Base-by-base conservation (phyloP, 1,140 invertebrate species). In the Aphaenogaster floridana region DNA sequence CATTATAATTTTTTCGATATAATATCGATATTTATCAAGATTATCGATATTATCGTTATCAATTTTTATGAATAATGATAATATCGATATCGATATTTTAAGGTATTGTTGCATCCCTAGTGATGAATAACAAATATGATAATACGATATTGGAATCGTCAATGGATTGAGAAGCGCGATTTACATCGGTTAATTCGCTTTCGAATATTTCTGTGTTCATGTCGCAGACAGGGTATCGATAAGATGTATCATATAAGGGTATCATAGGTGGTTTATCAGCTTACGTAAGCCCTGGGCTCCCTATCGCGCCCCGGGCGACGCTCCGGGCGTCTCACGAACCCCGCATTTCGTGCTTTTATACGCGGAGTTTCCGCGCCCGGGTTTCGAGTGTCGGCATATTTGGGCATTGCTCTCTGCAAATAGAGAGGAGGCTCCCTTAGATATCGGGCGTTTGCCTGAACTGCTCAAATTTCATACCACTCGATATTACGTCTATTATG, bases 401-500 rank as follows among this genome's bases (percentile, higher is more conserved):
- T 83, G 68, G 52, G 68, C 68, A 83, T 72, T 48, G 34, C 13
- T 63, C 28, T 80, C 39, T 34, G 52, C 57, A 83, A 83, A 83
- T 83, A 72, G 39, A 59, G 21, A 50, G 15, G 9, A 45, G 54
- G 52, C 7, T 13, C 36, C 45, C n/a, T 21, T 13, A 34, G n/a
- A 52, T 80, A 52, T 34, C 34, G 50, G 2, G 52, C 21, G n/a
- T 59, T 59, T 39, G 66, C 50, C 52, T 17, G 52, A 48, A 4
- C 78, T 68, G 45, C 48, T 80, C 63, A 36, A 17, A 59, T 83
- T 83, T 83, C 39, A 48, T 74, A 74, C 0, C 68, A 39, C 21
- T 17, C 28, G 80, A 74, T 74, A 83, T 74, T 39, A 50, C 52
- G 80, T 59, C 68, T 42, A 74, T 83, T 83, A 83, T 72, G 68